phyloP scores from a whole-genome alignment of 53 echinoderm and acorn worm species.

The Arbacia lixula region DNA sequence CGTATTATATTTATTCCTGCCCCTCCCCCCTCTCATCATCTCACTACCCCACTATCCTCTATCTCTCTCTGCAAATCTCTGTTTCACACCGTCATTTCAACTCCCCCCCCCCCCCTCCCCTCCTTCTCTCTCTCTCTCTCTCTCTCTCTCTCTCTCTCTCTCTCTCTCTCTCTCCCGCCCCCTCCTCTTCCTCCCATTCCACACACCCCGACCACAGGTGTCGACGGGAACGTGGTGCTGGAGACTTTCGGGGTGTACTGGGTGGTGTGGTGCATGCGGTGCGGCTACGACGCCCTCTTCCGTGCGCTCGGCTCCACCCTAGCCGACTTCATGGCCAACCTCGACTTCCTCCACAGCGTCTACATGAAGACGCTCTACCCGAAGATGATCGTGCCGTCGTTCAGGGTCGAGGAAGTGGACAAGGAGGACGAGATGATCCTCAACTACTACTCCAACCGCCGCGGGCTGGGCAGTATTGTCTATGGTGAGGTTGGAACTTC shows the following conservation, averaged over 20 bases:
- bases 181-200: no score
- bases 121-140: background rate
- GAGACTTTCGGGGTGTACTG: conserved; percentile 93
- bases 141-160: background rate
- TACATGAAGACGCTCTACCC: conserved; percentile 97
- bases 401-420: conserved; percentile 77
- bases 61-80: no score
- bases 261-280: conserved; percentile 91
- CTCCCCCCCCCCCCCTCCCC: background rate
- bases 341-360: conserved; percentile 94
- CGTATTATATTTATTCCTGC: no score
- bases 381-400: conserved; percentile 88
- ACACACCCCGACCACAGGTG: conserved; percentile 49
- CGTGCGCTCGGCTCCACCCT: conserved; percentile 78
- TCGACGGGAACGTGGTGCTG: conserved; percentile 68
- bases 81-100: no score
- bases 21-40: no score
- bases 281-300: conserved; percentile 84
- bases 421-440: conserved; percentile 74
- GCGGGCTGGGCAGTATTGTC: conserved; percentile 75
- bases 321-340: conserved; percentile 79
- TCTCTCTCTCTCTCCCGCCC: background rate
- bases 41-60: no score
- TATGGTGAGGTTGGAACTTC: no score
- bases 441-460: conserved; percentile 84